These are phyloP conservation scores for Oncorhynchus keta DNA, from an alignment of 2,113 vertebrate genomes.

Conservation along the genomic window DNA sequence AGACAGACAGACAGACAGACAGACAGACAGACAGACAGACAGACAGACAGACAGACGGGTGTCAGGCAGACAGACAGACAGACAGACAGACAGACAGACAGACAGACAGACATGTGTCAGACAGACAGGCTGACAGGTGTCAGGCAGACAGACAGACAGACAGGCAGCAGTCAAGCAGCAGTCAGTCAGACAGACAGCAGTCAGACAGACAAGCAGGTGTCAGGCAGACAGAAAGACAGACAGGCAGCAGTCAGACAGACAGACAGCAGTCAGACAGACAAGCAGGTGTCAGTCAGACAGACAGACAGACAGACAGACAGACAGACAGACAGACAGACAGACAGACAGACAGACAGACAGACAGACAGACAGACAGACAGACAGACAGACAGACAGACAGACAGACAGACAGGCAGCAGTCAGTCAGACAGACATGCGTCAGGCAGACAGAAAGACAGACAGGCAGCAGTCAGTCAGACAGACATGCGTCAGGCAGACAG, in stretches of 20 bases:
- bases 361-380: background rate
- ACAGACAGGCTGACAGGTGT: conserved; percentile 24
- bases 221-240: no score
- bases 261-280: no score
- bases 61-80: conserved; percentile 18
- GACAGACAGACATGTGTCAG: background rate
- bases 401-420: conserved; percentile 1
- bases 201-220: background rate
- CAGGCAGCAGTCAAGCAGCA: fast-evolving
- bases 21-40: no score
- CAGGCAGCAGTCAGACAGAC: no score
- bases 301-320: fast-evolving
- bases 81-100: conserved; percentile 30
- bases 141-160: conserved; percentile 9
- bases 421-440: conserved; percentile 5
- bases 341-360: background rate
- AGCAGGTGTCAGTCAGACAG: no score
- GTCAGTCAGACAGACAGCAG: no score
- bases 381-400: no score
- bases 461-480: background rate
- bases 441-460: conserved; percentile 19
- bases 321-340: no score
- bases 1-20: no score
- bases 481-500: background rate
- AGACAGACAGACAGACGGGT: conserved; percentile 26